Conservation (phyloP, 2,797 vertebrate species). For the Orientallactaga sibirica region DNA sequence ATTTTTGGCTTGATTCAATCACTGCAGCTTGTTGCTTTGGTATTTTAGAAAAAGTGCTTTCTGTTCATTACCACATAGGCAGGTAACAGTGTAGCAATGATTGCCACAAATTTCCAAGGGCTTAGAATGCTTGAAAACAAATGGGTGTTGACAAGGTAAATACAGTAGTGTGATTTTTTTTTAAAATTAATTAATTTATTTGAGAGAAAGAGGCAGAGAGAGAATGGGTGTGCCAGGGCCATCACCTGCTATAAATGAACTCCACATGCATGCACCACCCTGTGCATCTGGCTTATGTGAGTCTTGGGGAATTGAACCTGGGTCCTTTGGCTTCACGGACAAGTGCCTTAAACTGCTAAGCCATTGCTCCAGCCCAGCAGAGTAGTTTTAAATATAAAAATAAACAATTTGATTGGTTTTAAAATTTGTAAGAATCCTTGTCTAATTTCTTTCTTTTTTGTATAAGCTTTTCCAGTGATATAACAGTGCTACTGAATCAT, state of each 20-base stretch:
- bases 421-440: not conserved
- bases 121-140: not conserved
- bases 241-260: too few species aligned
- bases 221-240: too few species aligned
- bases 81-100: not conserved
- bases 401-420: not conserved
- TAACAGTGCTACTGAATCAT: not conserved
- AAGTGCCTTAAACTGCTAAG: too few species aligned
- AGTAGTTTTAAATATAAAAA: slow-evolving; percentile 40
- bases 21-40: not conserved
- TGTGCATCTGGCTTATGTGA: too few species aligned
- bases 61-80: not conserved
- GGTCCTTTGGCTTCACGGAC: too few species aligned
- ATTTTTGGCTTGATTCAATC: not conserved
- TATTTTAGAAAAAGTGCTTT: not conserved
- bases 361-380: too few species aligned
- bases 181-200: too few species aligned
- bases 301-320: too few species aligned
- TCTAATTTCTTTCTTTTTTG: slow-evolving; percentile 17
- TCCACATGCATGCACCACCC: too few species aligned
- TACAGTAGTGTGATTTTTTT: not conserved
- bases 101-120: not conserved
- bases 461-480: not conserved
- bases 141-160: not conserved
- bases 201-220: too few species aligned